These are phyloP conservation scores for Emydocephalus ijimae DNA, from an alignment of 2,113 vertebrate genomes.

Conservation along the genomic window DNA sequence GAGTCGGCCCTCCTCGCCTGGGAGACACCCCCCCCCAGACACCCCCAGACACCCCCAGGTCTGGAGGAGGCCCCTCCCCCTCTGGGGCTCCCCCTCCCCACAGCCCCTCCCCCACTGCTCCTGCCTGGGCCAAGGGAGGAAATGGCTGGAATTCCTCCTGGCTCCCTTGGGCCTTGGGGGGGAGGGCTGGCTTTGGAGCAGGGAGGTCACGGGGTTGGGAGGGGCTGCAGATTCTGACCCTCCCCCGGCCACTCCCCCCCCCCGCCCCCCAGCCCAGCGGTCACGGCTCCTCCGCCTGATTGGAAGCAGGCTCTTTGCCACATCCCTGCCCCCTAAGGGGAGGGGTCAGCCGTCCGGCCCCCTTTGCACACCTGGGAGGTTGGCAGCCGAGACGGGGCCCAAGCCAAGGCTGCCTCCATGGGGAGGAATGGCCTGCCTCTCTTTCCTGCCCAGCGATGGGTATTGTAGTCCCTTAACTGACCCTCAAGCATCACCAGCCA, in stretches of 20 bases:
- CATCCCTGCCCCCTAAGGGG: neutral
- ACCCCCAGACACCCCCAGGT: no score
- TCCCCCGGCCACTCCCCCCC: no score
- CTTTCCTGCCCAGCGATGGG: neutral
- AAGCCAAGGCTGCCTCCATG: neutral
- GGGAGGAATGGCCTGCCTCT: neutral
- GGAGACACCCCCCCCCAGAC: no score
- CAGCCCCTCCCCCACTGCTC: neutral
- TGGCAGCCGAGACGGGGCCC: neutral
- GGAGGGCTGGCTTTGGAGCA: neutral
- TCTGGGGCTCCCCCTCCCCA: neutral
- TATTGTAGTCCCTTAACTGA: neutral
- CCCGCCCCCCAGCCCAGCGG: no score
- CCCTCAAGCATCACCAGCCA: neutral
- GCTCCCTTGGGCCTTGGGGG: neutral
- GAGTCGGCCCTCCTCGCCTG: neutral
- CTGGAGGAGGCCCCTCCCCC: no score
- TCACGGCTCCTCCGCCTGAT: neutral
- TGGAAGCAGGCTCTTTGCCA: neutral
- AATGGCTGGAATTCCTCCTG: slow-evolving; percentile 40
- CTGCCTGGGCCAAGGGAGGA: neutral
- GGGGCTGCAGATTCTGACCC: no score
- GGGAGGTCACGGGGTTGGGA: neutral
- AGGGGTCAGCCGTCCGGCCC: neutral
- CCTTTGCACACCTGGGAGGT: neutral